Evolutionary conservation across 2,797 vertebrate species (phyloP), one percentile per base, ranked within the genome.

Genomic region (Dermochelys coriacea): DNA sequence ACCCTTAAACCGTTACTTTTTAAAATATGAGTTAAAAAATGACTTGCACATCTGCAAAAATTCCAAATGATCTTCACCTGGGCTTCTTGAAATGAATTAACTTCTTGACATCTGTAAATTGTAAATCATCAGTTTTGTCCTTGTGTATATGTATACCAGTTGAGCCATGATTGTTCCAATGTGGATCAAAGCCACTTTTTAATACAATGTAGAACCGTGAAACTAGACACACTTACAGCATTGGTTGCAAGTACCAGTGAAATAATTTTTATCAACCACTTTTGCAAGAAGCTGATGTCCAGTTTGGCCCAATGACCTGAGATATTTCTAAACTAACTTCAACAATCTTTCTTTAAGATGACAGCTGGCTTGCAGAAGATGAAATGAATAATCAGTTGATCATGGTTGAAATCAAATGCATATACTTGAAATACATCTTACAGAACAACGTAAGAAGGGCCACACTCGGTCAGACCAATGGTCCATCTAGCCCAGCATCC

Each of bases 301-400:
- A 91, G 57, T 45, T 61, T 61, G 59, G 31, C 12, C 90, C 52
- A 93, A 77, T 87, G 31, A 90, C 93, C 52, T 79, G 89, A 88
- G 86, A 57, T 51, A 93, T 90, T 92, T 87, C 91, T 57, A 84
- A 92, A 96, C 84, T 90, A 86, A 88, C 23, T 94, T 93, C 78
- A 87, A 34, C 82, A 47, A 80, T 91, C 92, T 93, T 96, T 96
- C 80, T 90, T 74, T 94, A 94, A 95, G 91, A 47, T 57, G 57
- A 82, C 31, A 89, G 27, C 85, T 88, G 78, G 49, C 12, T 50
- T 15, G 49, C 49, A 50, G 49, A 82, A 94, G 77, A 95, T 85
- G 92, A 95, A 92, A 80, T 95, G 89, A 96, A 52, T 96, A 93
- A 92, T 82, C 87, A 93, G 84, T 74, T 90, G 95, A 1, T 52